A percentile compares a stretch with the other conserved stretches of the same genome.
phyloP scores from a whole-genome alignment of 1,140 invertebrate species.

The Panulirus ornatus region DNA sequence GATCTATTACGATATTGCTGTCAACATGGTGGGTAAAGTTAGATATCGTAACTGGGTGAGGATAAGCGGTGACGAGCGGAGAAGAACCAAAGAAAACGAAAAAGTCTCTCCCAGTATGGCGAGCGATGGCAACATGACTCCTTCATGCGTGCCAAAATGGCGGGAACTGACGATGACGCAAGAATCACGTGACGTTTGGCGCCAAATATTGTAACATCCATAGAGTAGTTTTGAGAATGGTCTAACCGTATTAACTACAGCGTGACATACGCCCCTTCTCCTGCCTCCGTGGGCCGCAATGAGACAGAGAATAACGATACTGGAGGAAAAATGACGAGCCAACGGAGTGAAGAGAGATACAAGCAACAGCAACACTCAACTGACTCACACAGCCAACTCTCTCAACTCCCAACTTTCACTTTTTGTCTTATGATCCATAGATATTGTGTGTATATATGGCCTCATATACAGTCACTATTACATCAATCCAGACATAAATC shows the following conservation, averaged over 20 bases:
- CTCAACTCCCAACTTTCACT: not conserved
- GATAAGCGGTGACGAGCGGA: not conserved
- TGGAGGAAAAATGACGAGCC: too few species aligned
- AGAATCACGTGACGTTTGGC: conserved; percentile 53
- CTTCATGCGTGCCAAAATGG: conserved; percentile 54
- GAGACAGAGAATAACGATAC: too few species aligned
- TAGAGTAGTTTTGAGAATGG: not conserved
- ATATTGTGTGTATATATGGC: not conserved
- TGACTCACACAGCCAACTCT: conserved; percentile 29
- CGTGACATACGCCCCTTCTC: not conserved
- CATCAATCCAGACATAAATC: too few species aligned
- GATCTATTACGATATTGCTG: too few species aligned
- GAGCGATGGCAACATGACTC: not conserved
- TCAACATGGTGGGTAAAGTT: too few species aligned
- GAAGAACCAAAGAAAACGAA: not conserved
- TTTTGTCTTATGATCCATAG: not conserved
- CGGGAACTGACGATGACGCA: conserved; percentile 55
- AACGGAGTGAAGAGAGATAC: too few species aligned
- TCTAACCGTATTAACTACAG: not conserved
- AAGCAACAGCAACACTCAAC: not conserved
- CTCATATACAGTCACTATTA: not conserved
- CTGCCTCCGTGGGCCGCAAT: not conserved
- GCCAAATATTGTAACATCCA: conserved; percentile 40
- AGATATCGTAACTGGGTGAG: not conserved
- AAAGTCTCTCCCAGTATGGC: not conserved